A percentile compares a stretch with the other conserved stretches of the same genome.
Evolutionary conservation across 53 echinoderm and acorn worm genomes (phyloP).

Genomic region (Temnopleurus reevesii): DNA sequence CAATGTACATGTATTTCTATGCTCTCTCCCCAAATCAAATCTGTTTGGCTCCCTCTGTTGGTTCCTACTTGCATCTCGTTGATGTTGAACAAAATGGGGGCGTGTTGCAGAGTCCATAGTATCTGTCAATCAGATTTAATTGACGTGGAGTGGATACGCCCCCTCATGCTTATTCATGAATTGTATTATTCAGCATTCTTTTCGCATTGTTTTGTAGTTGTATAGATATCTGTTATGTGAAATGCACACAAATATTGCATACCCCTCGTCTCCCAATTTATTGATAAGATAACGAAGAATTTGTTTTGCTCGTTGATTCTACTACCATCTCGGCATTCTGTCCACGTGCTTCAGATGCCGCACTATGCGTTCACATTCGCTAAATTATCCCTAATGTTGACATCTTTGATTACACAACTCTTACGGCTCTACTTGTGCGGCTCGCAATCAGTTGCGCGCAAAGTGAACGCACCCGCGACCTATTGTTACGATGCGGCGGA

Average conservation of each 20-base stretch:
- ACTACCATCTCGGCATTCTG: constrained; percentile 22
- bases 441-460: not conserved
- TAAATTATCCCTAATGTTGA: not conserved
- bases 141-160: constrained; percentile 17
- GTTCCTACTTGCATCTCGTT: too few species aligned
- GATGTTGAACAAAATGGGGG: not conserved
- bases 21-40: too few species aligned
- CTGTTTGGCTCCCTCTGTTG: constrained; percentile 12
- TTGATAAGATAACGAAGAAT: constrained; percentile 26
- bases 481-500: constrained; percentile 36
- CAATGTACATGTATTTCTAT: too few species aligned
- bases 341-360: constrained; percentile 31
- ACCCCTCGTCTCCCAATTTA: constrained; percentile 1
- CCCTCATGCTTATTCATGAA: constrained; percentile 9
- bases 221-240: not conserved
- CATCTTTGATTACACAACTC: not conserved
- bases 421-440: not conserved
- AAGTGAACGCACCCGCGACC: not conserved
- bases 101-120: not conserved
- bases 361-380: not conserved
- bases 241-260: constrained; percentile 2
- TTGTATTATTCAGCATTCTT: not conserved
- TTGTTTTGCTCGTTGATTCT: not conserved
- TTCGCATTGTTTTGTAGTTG: not conserved
- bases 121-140: constrained; percentile 28